A percentile compares a stretch with the other conserved stretches of the same genome.
Evolutionary conservation across 2,113 vertebrate species (phyloP).

Genomic region (Entomyzon cyanotis): DNA sequence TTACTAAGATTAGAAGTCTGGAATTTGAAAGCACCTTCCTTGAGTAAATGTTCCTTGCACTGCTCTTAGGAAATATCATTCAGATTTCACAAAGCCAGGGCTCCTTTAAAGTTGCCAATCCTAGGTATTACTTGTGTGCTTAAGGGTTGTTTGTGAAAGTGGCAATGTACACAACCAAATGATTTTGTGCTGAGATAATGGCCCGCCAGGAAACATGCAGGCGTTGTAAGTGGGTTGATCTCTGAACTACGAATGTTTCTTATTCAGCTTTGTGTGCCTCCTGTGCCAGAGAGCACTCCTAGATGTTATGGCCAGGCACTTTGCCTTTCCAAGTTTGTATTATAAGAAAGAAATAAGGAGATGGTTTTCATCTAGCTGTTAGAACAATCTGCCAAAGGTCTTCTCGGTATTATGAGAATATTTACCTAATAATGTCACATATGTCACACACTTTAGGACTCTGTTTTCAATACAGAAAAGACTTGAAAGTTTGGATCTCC

Average conservation of each 20-base stretch:
- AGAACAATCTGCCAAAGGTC: not conserved
- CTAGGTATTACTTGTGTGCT: not conserved
- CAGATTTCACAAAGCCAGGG: slow-evolving; percentile 5
- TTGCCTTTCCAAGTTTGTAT: not conserved
- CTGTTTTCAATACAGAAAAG: not conserved
- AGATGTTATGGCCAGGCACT: not conserved
- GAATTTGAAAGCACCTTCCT: not conserved
- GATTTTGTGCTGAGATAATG: slow-evolving; percentile 38
- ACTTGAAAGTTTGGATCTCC: not conserved
- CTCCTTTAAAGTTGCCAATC: slow-evolving; percentile 15
- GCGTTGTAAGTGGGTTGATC: not conserved
- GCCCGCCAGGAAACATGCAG: not conserved
- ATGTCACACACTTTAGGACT: not conserved
- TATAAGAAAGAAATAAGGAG: not conserved
- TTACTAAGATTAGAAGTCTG: not conserved
- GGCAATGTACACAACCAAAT: slow-evolving; percentile 16
- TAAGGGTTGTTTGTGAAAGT: slow-evolving; percentile 31
- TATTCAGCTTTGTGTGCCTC: not conserved
- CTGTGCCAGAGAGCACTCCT: not conserved
- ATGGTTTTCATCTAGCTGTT: not conserved
- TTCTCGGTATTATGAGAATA: not conserved
- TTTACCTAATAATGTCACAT: not conserved
- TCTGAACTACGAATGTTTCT: slow-evolving; percentile 5
- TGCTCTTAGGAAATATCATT: slow-evolving; percentile 1
- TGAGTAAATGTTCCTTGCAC: not conserved